These are phyloP conservation scores for Himalopsyche kuldschensis DNA, from an alignment of 2,888 invertebrate genomes.

Conservation along the genomic window DNA sequence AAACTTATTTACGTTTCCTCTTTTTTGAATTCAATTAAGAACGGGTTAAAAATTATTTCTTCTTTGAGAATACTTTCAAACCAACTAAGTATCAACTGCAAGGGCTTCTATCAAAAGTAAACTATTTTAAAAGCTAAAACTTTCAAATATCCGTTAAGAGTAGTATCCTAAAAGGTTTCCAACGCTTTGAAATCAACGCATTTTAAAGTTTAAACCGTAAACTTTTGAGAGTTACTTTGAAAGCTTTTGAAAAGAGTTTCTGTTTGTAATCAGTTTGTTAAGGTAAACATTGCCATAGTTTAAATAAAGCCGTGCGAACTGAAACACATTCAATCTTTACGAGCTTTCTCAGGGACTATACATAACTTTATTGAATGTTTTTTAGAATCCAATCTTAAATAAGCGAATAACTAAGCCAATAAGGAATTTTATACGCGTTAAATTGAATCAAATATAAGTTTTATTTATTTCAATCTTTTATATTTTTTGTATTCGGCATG, in stretches of 20 bases:
- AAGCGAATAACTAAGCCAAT: too few species aligned
- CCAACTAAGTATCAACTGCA: neutral
- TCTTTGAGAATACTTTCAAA: neutral
- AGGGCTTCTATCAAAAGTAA: neutral
- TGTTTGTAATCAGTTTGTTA: neutral
- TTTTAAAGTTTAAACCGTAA: neutral
- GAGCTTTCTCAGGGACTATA: too few species aligned
- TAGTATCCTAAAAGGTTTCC: neutral
- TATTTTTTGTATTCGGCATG: too few species aligned
- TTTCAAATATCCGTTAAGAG: neutral
- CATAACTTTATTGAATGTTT: too few species aligned
- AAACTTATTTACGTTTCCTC: too few species aligned
- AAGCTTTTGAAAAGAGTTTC: neutral
- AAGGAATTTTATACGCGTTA: too few species aligned
- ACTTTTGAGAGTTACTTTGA: neutral
- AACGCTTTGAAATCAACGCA: neutral
- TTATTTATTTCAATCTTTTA: too few species aligned
- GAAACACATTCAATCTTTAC: too few species aligned
- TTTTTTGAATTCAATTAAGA: too few species aligned
- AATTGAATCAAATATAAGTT: too few species aligned
- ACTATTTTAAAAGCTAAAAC: neutral
- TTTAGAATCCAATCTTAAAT: too few species aligned
- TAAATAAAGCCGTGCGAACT: neutral
- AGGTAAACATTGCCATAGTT: neutral
- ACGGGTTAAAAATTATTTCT: too few species aligned